phyloP scores from a whole-genome alignment of 2,113 vertebrate genomes.

The Hucho hucho region DNA sequence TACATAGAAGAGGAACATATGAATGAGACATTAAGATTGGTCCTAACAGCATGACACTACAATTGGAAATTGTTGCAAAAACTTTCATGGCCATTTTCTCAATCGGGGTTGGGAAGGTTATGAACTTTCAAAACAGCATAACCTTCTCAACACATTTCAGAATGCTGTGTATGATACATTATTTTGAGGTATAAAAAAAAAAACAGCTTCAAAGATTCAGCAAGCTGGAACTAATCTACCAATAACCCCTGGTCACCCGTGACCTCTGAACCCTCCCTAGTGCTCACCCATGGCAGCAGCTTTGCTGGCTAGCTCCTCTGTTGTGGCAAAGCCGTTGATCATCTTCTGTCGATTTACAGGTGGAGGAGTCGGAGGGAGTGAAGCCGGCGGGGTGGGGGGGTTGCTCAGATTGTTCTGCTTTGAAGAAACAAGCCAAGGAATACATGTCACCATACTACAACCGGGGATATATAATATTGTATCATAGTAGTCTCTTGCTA shows the following conservation, averaged over 20 bases:
- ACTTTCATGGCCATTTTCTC: too few relatives aligned
- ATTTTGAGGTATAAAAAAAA: too few relatives aligned
- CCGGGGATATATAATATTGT: too few relatives aligned
- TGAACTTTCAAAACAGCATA: too few relatives aligned
- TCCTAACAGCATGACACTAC: background rate
- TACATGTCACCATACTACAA: too few relatives aligned
- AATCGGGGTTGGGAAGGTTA: too few relatives aligned
- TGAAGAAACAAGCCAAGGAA: constrained; percentile 18
- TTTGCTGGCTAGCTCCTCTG: constrained; percentile 93
- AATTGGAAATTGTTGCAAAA: background rate
- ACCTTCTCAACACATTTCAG: too few relatives aligned
- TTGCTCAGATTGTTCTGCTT: constrained; percentile 99
- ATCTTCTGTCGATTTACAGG: constrained; percentile 94
- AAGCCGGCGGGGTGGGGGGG: constrained; percentile 95
- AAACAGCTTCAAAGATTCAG: too few relatives aligned
- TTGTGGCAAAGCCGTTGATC: constrained; percentile 94
- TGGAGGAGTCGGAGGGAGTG: constrained; percentile 95
- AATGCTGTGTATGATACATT: too few relatives aligned
- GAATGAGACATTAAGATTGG: background rate
- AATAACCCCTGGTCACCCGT: background rate
- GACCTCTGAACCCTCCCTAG: constrained; percentile 41
- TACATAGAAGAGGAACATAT: constrained; percentile 45
- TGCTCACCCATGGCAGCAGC: constrained; percentile 82
- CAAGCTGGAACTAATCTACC: too few relatives aligned
- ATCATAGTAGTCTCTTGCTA: too few relatives aligned